Percentiles rank a stretch among this genome's conserved stretches.
phyloP scores from a whole-genome alignment of 2,797 vertebrate genomes.

The Typhlichthys subterraneus region DNA sequence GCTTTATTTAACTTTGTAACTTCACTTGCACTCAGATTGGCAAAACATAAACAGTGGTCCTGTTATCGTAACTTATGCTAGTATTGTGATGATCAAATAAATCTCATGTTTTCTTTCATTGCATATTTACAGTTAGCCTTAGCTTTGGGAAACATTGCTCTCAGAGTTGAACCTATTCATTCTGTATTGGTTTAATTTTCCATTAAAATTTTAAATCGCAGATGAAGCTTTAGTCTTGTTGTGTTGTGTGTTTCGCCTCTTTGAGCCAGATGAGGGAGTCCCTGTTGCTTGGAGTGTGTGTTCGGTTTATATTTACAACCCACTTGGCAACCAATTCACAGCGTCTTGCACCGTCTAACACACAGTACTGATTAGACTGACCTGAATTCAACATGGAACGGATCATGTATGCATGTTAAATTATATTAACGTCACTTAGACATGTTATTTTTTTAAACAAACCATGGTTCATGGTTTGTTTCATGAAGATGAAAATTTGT shows the following conservation, averaged over 20 bases:
- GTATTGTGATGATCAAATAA: constrained; percentile 79
- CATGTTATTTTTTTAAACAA: neutral
- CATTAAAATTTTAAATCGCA: neutral
- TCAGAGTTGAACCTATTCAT: no score
- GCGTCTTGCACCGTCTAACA: no score
- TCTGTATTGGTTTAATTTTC: neutral
- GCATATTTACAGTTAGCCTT: neutral
- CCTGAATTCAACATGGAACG: neutral
- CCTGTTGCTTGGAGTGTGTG: constrained; percentile 16
- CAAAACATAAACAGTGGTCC: constrained; percentile 75
- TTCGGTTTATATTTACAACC: constrained; percentile 1
- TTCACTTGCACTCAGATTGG: constrained; percentile 70
- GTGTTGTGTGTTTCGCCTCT: constrained; percentile 20
- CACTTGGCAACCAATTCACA: neutral
- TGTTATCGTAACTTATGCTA: constrained; percentile 57
- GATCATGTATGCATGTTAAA: neutral
- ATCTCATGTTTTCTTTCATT: constrained; percentile 70
- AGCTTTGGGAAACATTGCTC: neutral
- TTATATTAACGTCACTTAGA: neutral
- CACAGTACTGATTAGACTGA: neutral
- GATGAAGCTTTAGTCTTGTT: constrained; percentile 13
- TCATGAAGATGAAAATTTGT: constrained; percentile 15
- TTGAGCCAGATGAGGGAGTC: constrained; percentile 70
- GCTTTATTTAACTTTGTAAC: constrained; percentile 76
- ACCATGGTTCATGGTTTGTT: neutral